Percentiles rank a stretch among this genome's conserved stretches.
Conservation (phyloP, 2,113 vertebrate genomes). For the Tupaia chinensis region DNA sequence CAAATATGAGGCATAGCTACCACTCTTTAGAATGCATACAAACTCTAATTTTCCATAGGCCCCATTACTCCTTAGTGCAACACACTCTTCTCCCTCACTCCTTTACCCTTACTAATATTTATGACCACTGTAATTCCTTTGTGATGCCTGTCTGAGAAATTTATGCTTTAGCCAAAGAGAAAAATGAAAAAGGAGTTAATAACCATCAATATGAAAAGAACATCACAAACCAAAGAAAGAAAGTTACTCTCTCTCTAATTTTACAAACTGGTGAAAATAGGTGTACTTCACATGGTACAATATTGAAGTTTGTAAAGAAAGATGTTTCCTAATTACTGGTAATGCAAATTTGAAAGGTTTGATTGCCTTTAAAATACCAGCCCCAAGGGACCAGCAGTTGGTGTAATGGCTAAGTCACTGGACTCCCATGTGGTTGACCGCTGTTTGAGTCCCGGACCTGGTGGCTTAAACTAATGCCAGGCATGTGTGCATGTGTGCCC, state of each 20-base stretch:
- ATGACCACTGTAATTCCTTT: background rate
- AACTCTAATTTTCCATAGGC: background rate
- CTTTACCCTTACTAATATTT: background rate
- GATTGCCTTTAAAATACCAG: background rate
- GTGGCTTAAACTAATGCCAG: too few species aligned
- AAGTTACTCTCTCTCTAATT: background rate
- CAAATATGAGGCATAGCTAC: background rate
- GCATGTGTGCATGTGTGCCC: too few species aligned
- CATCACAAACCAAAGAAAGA: background rate
- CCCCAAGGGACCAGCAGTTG: too few species aligned
- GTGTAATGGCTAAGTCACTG: too few species aligned
- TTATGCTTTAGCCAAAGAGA: background rate
- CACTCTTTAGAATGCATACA: background rate
- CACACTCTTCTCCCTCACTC: background rate
- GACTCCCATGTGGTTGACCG: too few species aligned
- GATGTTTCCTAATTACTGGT: background rate
- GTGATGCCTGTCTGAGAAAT: background rate
- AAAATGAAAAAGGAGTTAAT: background rate
- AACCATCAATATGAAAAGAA: background rate
- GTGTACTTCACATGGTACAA: background rate
- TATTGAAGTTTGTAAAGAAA: background rate
- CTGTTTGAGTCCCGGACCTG: too few species aligned
- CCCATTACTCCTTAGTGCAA: accelerated
- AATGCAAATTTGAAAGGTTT: background rate
- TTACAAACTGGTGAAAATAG: background rate